Evolutionary conservation across 1,140 invertebrate genomes (phyloP), one percentile per base, ranked within the genome.

Genomic region (Bombyx mandarina): DNA sequence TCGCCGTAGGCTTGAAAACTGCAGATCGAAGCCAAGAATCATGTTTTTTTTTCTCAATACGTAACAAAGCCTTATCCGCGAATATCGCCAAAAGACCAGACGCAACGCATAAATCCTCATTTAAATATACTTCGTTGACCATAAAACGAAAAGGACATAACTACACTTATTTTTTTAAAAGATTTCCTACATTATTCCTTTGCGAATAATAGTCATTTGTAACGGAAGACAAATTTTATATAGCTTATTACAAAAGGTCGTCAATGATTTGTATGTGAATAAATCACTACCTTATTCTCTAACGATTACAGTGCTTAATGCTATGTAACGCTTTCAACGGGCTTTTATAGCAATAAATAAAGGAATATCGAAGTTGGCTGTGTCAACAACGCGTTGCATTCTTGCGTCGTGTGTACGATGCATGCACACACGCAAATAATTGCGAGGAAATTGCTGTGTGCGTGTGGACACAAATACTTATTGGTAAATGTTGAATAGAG

Each of bases 271-370:
- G 26, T 3, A 35, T 35, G 26, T 35, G 26, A 35, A 35, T 35
- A 35, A 35, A 35, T 35, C 26, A 35, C 2, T 35, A 35, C 26
- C 26, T 35, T 35, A 35, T 35, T 35, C 26, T 35, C 4, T 35
- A 35, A 1, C 26, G 2, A 1, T 35, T 35, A 35, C 26, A 35
- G 26, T 35, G 2, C 4, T 35, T 35, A 35, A 35, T 35, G 26
- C 26, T 35, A 35, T 35, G 26, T 2, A 35, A 35, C 26, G 4
- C n/a, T 57, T 47, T 63, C 56, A 74, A 80, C 75, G 71, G 77
- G 78, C 80, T 83, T 86, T 84, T 82, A 82, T 84, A 83, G 83
- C 73, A 79, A 86, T 86, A 86, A 86, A 86, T 86, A 86, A 86
- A 86, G 81, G 79, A 84, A 84, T 84, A 86, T 84, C 83, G 81